Evolutionary conservation across 2,888 invertebrate genomes (phyloP), one percentile per base, ranked within the genome.

Genomic region (Amiota minor): DNA sequence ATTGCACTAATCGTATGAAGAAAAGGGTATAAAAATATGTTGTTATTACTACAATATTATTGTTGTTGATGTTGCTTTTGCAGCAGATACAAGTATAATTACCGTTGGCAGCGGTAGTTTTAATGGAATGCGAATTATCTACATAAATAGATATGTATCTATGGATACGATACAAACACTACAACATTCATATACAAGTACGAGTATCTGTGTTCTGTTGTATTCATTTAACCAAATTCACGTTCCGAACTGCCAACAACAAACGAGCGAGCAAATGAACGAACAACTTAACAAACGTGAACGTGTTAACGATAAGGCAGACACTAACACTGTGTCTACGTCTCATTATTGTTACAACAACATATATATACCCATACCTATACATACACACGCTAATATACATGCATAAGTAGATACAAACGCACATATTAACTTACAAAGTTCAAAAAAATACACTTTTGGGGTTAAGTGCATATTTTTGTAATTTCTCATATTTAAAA

Each of bases 101-200:
- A 9, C 50, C 50, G 50, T 56, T 56, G 56, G 74, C 72, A 67
- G 71, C 70, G 56, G 70, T 72, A 78, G 75, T 72, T 59, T 16
- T 46, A 71, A 75, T 78, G 79, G 80, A 80, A 80, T 80, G 79
- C 73, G 80, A 71, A 64, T 71, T 76, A 59, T 65, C 75, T 65
- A 77, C 67, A 78, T 74, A 75, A 23, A 77, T 70, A 73, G 6
- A 71, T 76, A 74, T 74, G 23, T 53, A 50, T n/a, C n/a, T n/a
- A n/a, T n/a, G n/a, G n/a, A n/a, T n/a, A n/a, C n/a, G n/a, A n/a
- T n/a, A n/a, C n/a, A n/a, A n/a, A n/a, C 50, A 49, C 35, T 47
- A 55, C 45, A 14, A 55, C 56, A 12, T n/a, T 3, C 50, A 50
- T n/a, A n/a, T 9, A 50, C 9, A n/a, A 49, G 18, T 59, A 16